A percentile compares a stretch with the other conserved stretches of the same genome.
Conservation (phyloP, 2,113 vertebrate species). For the Vidua chalybeata region DNA sequence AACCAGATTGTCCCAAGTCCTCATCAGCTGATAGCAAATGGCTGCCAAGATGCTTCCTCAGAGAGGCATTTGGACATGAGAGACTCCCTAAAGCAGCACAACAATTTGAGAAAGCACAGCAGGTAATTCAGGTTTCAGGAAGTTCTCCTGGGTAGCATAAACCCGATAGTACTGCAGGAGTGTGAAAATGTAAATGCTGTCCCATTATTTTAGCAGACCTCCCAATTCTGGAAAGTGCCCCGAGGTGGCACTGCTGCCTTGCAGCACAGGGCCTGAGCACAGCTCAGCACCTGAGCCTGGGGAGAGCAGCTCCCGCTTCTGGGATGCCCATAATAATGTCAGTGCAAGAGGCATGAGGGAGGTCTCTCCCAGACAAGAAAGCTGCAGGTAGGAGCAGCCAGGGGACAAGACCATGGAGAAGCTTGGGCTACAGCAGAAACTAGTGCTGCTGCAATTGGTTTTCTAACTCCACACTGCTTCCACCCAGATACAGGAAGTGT, state of each 20-base stretch:
- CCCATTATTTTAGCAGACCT: neutral
- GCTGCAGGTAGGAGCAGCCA: neutral
- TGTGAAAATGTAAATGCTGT: neutral
- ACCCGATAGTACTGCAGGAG: accelerated
- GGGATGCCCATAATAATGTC: neutral
- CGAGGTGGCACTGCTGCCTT: conserved; percentile 11
- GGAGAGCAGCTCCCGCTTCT: neutral
- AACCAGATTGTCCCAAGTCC: neutral
- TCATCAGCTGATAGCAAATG: neutral
- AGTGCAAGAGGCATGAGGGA: neutral
- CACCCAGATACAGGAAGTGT: neutral
- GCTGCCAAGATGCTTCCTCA: neutral
- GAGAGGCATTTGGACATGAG: neutral
- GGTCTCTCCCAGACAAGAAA: neutral
- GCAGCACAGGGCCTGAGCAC: neutral
- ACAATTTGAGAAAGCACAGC: neutral
- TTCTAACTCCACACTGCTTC: neutral
- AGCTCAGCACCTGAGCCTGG: neutral
- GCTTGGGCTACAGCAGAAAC: neutral
- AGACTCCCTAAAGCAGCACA: neutral
- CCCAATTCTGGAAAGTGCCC: neutral
- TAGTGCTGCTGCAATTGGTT: neutral
- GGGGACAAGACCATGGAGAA: neutral
- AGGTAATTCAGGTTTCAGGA: neutral
- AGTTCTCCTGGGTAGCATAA: neutral